phyloP scores from a whole-genome alignment of 1,140 invertebrate genomes.

The Pectinophora gossypiella region DNA sequence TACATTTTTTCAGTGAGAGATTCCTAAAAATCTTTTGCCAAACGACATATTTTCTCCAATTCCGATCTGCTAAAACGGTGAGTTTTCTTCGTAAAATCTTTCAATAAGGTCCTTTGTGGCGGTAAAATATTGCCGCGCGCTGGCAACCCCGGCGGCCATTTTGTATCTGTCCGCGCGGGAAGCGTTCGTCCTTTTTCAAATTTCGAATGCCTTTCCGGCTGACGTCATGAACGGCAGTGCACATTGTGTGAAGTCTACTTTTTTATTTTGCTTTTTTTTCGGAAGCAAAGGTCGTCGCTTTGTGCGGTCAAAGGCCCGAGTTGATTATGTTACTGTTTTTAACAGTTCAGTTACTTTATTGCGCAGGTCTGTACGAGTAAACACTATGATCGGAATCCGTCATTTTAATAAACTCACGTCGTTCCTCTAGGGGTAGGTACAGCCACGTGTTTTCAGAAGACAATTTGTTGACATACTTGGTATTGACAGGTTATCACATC shows the following conservation, averaged over 20 bases:
- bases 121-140: not conserved
- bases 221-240: not conserved
- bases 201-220: not conserved
- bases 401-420: too few species aligned
- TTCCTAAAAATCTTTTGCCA: not conserved
- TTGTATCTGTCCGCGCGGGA: not conserved
- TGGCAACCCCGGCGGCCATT: not conserved
- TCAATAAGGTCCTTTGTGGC: not conserved
- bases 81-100: not conserved
- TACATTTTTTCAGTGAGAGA: too few species aligned
- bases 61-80: not conserved
- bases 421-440: too few species aligned
- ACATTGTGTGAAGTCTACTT: not conserved
- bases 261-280: not conserved
- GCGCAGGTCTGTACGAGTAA: too few species aligned
- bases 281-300: too few species aligned
- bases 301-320: too few species aligned
- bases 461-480: too few species aligned
- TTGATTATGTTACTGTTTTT: too few species aligned
- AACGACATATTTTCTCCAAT: not conserved
- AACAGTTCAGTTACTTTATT: too few species aligned
- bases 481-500: too few species aligned
- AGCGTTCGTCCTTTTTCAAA: not conserved
- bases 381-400: too few species aligned
- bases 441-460: too few species aligned